These are phyloP conservation scores for Erpornis zantholeuca DNA, from an alignment of 2,113 vertebrate genomes.

Conservation along the genomic window DNA sequence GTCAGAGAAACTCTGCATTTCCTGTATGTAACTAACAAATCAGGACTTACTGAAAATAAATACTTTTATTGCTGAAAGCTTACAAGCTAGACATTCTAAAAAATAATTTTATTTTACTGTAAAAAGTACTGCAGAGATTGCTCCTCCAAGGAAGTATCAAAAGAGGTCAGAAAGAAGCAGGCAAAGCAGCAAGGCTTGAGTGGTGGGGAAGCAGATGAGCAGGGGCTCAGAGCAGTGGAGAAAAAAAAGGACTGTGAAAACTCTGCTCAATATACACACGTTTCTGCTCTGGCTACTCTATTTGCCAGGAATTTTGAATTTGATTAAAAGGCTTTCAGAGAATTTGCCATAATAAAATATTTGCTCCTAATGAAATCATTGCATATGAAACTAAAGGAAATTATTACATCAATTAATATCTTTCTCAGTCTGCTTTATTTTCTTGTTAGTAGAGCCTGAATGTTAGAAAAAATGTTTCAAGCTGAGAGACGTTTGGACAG, in stretches of 20 bases:
- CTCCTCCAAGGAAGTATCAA: not conserved
- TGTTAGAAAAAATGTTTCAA: not conserved
- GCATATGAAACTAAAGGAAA: not conserved
- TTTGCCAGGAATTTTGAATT: not conserved
- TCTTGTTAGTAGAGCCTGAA: not conserved
- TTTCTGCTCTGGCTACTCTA: not conserved
- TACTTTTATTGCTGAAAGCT: not conserved
- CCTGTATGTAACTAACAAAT: not conserved
- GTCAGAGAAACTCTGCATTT: not conserved
- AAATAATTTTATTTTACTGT: not conserved
- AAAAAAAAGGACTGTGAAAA: not conserved
- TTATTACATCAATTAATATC: not conserved
- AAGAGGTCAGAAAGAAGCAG: not conserved
- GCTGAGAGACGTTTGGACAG: not conserved
- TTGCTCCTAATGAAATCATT: not conserved
- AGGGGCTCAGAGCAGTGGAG: not conserved
- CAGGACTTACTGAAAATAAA: not conserved
- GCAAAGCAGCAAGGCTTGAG: rapidly evolving
- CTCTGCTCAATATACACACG: not conserved
- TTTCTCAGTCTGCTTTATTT: not conserved
- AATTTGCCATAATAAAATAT: not conserved
- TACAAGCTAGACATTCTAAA: not conserved
- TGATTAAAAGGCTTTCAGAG: not conserved
- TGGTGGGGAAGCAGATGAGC: not conserved
- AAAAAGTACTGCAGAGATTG: not conserved